Conservation (phyloP, 92 coral and sea anemone species). For the Scolanthus callimorphus region DNA sequence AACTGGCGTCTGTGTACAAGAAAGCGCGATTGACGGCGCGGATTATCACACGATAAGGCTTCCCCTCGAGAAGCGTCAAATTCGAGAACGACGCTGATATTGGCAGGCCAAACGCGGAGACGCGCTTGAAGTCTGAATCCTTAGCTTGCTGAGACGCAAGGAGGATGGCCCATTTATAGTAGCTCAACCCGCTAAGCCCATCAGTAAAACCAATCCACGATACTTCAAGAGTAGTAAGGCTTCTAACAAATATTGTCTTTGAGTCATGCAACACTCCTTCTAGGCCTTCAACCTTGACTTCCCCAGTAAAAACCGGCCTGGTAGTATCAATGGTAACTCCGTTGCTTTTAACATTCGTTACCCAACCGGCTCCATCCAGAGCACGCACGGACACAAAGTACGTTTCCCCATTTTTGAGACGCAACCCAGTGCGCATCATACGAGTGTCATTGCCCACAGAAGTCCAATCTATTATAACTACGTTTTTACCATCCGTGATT, state of each 20-base stretch:
- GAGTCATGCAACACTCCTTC: slow-evolving; percentile 47
- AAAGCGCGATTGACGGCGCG: slow-evolving; percentile 77
- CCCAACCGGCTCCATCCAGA: slow-evolving; percentile 69
- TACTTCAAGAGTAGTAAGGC: slow-evolving; percentile 44
- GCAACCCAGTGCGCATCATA: slow-evolving; percentile 43
- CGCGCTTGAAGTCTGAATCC: slow-evolving; percentile 27
- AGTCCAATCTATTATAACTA: slow-evolving; percentile 60
- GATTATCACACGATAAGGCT: slow-evolving; percentile 56
- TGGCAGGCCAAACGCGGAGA: slow-evolving; percentile 59
- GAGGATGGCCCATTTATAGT: slow-evolving; percentile 73
- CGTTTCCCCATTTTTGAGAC: slow-evolving; percentile 32
- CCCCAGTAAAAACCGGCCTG: slow-evolving; percentile 85
- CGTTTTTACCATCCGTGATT: slow-evolving; percentile 47
- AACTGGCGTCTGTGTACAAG: slow-evolving; percentile 67
- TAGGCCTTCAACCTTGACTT: slow-evolving; percentile 50
- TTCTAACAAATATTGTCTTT: slow-evolving; percentile 58
- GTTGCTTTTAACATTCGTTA: slow-evolving; percentile 52
- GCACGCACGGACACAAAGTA: slow-evolving; percentile 58
- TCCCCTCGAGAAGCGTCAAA: slow-evolving; percentile 59
- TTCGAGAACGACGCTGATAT: slow-evolving; percentile 60
- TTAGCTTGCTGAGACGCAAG: slow-evolving; percentile 16
- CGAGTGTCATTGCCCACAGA: slow-evolving; percentile 63
- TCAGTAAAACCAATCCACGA: slow-evolving; percentile 77
- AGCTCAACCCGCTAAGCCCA: slow-evolving; percentile 76
- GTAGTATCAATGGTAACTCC: slow-evolving; percentile 78